phyloP scores from a whole-genome alignment of 2,888 invertebrate species.

The Biston betularia region DNA sequence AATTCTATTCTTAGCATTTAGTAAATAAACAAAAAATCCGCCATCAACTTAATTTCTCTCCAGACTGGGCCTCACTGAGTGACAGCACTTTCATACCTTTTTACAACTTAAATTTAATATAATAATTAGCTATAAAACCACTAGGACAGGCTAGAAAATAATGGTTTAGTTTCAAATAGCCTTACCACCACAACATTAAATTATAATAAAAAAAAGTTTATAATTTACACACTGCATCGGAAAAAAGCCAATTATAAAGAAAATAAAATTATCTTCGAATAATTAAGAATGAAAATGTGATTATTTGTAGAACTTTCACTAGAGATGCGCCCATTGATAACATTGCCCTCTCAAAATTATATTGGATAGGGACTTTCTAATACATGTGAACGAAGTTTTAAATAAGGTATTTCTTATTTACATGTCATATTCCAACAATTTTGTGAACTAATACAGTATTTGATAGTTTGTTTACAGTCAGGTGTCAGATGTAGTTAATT shows the following conservation, averaged over 20 bases:
- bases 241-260: slow-evolving; percentile 27
- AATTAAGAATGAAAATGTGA: background rate
- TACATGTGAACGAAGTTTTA: background rate
- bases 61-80: slow-evolving; percentile 53
- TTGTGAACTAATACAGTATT: no score
- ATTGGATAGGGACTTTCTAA: background rate
- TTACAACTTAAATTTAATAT: slow-evolving; percentile 74
- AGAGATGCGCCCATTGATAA: slow-evolving; percentile 9
- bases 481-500: no score
- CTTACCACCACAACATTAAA: slow-evolving; percentile 46
- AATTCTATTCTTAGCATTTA: slow-evolving; percentile 22
- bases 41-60: slow-evolving; percentile 26
- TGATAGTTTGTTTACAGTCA: no score
- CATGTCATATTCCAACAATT: no score
- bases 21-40: slow-evolving; percentile 28
- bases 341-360: background rate
- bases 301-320: slow-evolving; percentile 24
- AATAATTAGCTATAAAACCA: slow-evolving; percentile 66
- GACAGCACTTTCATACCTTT: slow-evolving; percentile 66
- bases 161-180: slow-evolving; percentile 46
- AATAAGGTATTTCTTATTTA: no score
- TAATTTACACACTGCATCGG: slow-evolving; percentile 31
- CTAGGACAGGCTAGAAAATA: slow-evolving; percentile 65
- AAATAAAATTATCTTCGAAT: background rate
- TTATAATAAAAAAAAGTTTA: slow-evolving; percentile 30